Evolutionary conservation across 2,888 invertebrate species (phyloP), one percentile per base, ranked within the genome.

Genomic region (Unio delphinus): DNA sequence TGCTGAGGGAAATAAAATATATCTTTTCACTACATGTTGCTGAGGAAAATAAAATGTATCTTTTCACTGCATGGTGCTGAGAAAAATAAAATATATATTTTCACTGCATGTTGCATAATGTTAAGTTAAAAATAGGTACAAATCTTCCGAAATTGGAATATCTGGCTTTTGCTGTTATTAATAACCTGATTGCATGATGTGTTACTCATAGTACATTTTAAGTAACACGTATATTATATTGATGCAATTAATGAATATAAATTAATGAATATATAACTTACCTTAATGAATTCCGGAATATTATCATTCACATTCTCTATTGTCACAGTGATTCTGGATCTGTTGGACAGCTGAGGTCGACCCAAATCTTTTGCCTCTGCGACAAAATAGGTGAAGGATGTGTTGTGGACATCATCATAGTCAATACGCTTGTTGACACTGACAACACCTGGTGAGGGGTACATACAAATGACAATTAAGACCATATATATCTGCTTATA

Each of bases 281-380:
- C 87, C 82, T 78, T 20, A 11, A 56, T 57, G 88, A 97, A 97
- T 64, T 92, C 91, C 0, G 97, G 97, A 86, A 94, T 94, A 86
- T 96, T 95, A 84, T 97, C 97, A 83, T 98, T 97, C 0, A 95
- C 92, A 87, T 97, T 97, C 55, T 93, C 91, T 3, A 98, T 92
- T 64, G 93, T 93, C 0, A 97, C 95, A 8, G 92, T 92, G 0
- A 98, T 93, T 8, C 93, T 92, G 0, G 96, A 96, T 0, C 94
- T 92, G 0, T 95, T 92, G 5, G 95, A 94, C 63, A 95, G 91
- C 83, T 94, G 94, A 0, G 97, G 97, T 0, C 95, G 93, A 3
- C 97, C 97, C 0, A 94, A 94, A 90, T 98, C 98, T 80, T 93
- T 94, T 0, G 95, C 97, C 2, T 94, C 92, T 0, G 96, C 94